phyloP scores from a whole-genome alignment of 2,888 invertebrate genomes.

The Parnassius smintheus region DNA sequence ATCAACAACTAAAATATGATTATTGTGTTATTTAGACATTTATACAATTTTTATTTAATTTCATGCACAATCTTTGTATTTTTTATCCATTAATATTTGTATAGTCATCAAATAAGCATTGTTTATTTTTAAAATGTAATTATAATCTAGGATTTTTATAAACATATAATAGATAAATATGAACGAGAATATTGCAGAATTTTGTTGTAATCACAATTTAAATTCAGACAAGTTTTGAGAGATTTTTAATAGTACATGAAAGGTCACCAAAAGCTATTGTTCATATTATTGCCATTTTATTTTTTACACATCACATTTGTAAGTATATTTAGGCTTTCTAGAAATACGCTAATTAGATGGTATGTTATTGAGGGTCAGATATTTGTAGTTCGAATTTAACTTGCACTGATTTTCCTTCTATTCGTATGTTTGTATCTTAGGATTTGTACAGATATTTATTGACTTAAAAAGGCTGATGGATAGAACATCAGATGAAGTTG shows the following conservation, averaged over 20 bases:
- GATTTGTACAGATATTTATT: conserved; percentile 75
- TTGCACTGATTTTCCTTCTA: conserved; percentile 38
- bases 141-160: no score
- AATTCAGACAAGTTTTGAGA: conserved; percentile 31
- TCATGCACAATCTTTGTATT: not conserved
- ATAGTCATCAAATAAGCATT: conserved; percentile 16
- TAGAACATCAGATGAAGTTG: conserved; percentile 51
- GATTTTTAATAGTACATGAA: conserved; percentile 46
- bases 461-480: conserved; percentile 55
- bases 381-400: conserved; percentile 24
- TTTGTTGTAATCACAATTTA: conserved; percentile 29
- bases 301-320: conserved; percentile 54
- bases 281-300: conserved; percentile 58
- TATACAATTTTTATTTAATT: conserved; percentile 2
- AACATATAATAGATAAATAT: no score
- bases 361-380: conserved; percentile 28
- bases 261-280: conserved; percentile 38
- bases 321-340: conserved; percentile 28
- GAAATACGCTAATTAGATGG: conserved; percentile 26
- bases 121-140: conserved; percentile 12
- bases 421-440: conserved; percentile 48
- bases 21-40: conserved; percentile 6
- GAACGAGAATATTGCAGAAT: conserved; percentile 25
- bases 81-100: conserved; percentile 15
- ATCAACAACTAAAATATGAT: conserved; percentile 5